phyloP scores from a whole-genome alignment of 2,888 invertebrate species.

The Lasioglossum morio region DNA sequence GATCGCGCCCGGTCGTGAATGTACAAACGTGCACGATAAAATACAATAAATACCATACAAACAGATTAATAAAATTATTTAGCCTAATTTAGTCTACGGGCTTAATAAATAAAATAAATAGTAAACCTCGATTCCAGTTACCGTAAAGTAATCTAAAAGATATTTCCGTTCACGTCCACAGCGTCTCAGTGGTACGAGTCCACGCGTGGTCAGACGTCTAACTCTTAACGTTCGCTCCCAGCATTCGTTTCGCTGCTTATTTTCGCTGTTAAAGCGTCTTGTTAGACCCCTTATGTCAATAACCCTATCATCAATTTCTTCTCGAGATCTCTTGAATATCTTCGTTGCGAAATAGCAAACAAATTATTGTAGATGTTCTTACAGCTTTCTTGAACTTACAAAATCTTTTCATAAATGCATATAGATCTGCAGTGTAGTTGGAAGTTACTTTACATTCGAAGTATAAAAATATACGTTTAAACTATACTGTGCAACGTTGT shows the following conservation, averaged over 20 bases:
- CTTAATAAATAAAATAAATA: slow-evolving; percentile 19
- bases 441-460: too few species aligned
- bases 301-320: neutral
- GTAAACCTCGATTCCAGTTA: neutral
- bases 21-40: neutral
- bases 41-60: neutral
- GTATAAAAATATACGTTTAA: too few species aligned
- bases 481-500: neutral
- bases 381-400: too few species aligned
- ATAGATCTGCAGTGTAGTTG: too few species aligned
- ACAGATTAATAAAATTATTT: neutral
- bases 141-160: neutral
- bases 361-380: neutral
- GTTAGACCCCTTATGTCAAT: neutral
- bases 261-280: neutral
- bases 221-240: neutral
- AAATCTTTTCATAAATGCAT: too few species aligned
- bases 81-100: neutral
- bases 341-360: neutral
- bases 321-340: neutral
- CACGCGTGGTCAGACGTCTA: neutral
- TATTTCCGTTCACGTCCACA: neutral
- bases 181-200: neutral
- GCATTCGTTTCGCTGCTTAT: neutral
- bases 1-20: neutral